Conservation (phyloP, 2,888 invertebrate species). For the Phalangium opilio region DNA sequence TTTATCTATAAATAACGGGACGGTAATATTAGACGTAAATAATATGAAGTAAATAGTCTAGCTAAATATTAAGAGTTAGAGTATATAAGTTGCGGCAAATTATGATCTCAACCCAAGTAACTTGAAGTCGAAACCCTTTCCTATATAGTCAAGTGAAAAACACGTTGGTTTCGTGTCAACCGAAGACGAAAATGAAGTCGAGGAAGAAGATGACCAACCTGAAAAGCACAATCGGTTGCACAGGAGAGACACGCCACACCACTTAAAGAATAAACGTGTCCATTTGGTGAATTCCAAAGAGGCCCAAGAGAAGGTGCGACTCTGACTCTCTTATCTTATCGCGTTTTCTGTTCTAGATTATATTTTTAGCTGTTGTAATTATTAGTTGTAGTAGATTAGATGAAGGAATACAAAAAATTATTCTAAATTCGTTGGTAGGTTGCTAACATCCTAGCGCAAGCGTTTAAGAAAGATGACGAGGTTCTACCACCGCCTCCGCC, state of each 20-base stretch:
- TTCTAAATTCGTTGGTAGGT: conserved; percentile 5
- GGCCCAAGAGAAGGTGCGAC: conserved; percentile 46
- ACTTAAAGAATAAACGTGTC: conserved; percentile 93
- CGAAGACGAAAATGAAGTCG: background rate
- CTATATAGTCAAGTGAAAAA: background rate
- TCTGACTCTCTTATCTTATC: background rate
- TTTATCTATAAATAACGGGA: too few relatives aligned
- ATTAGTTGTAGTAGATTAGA: background rate
- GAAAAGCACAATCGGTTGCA: conserved; percentile 53
- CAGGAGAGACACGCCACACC: conserved; percentile 94
- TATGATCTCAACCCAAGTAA: too few relatives aligned
- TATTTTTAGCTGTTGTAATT: background rate
- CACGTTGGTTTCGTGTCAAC: background rate
- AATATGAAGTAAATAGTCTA: too few relatives aligned
- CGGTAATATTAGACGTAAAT: too few relatives aligned
- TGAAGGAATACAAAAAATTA: background rate
- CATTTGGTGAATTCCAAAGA: conserved; percentile 40
- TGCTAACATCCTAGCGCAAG: conserved; percentile 29
- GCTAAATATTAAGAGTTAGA: too few relatives aligned
- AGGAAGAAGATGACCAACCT: conserved; percentile 17
- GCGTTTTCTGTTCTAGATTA: background rate
- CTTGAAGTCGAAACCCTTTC: too few relatives aligned
- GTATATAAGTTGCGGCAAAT: too few relatives aligned
- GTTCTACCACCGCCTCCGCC: background rate
- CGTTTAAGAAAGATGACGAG: conserved; percentile 8